These are phyloP conservation scores for Rhipidura dahli DNA, from an alignment of 2,113 vertebrate genomes.

Conservation along the genomic window DNA sequence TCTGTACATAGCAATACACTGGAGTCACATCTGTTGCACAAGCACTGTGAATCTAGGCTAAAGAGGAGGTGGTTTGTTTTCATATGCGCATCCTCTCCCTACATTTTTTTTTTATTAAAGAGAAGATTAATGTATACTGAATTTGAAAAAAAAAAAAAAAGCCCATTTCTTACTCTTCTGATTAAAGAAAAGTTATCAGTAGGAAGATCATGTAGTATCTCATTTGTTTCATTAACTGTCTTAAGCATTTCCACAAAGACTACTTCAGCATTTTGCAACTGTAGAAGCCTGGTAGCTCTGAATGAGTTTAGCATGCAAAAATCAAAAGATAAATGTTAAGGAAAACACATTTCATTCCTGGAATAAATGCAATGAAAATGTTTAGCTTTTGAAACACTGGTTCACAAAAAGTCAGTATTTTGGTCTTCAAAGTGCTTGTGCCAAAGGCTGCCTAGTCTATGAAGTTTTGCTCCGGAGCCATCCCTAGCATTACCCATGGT, in stretches of 20 bases:
- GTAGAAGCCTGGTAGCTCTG: background rate
- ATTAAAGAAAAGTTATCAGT: background rate
- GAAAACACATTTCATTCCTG: background rate
- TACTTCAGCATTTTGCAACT: background rate
- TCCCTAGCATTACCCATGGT: background rate
- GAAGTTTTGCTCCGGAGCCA: background rate
- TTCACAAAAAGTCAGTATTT: background rate
- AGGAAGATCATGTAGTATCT: background rate
- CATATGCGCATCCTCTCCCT: background rate
- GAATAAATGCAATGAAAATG: background rate
- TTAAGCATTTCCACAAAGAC: background rate
- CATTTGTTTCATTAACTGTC: background rate
- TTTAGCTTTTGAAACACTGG: background rate
- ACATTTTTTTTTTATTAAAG: background rate
- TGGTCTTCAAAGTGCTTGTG: background rate
- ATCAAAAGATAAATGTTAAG: background rate
- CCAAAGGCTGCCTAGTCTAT: background rate
- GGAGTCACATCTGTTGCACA: conserved; percentile 40
- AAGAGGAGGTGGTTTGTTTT: conserved; percentile 15
- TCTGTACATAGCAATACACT: background rate
- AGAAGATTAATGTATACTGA: background rate
- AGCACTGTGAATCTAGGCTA: conserved; percentile 8
- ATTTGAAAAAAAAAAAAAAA: background rate
- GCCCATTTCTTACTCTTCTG: background rate
- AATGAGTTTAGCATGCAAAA: background rate